Evolutionary conservation across 2,113 vertebrate species (phyloP), one percentile per base, ranked within the genome.

Genomic region (Labeo rohita): DNA sequence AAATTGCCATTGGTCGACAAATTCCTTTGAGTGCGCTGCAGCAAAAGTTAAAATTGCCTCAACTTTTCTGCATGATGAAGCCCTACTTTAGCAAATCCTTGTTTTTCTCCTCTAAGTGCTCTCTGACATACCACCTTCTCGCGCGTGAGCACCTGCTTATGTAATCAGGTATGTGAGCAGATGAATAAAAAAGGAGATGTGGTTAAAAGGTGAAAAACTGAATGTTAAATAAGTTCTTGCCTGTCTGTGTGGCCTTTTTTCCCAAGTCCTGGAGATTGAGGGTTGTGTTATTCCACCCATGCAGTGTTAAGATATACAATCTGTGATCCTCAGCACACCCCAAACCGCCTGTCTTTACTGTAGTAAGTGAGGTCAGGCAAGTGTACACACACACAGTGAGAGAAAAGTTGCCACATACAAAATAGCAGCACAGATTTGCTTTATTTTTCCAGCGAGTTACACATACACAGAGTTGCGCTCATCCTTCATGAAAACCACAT

Each of bases 401-500:
- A n/a, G 56, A 61, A 61, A 61, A 80, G 8, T 47, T 13, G 28
- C 13, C 59, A 47, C 7, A 8, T 15, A 45, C 39, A 34, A 65
- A 81, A 49, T 34, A 66, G 45, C 61, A 80, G 11, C 36, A 45
- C 78, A 63, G 13, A 63, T 63, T 12, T 80, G 21, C 61, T 79
- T 85, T 45, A 15, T 47, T 54, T 72, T 43, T 16, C 54, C 47
- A 66, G 4, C 3, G 54, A 34, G 75, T 77, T 77, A 70, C 68
- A 81, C 65, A 73, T 59, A 70, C 16, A 78, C 66, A 83, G 70
- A 52, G 78, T 85, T 72, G 87, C 84, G 59, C 84, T 81, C 50
- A 74, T 80, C 79, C 88, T 89, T 92, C 86, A 94, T 93, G 85
- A 90, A 92, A 92, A 92, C 90, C 91, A 85, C 88, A 92, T 94